phyloP scores from a whole-genome alignment of 2,113 vertebrate genomes.

The Mystacornis crossleyi region DNA sequence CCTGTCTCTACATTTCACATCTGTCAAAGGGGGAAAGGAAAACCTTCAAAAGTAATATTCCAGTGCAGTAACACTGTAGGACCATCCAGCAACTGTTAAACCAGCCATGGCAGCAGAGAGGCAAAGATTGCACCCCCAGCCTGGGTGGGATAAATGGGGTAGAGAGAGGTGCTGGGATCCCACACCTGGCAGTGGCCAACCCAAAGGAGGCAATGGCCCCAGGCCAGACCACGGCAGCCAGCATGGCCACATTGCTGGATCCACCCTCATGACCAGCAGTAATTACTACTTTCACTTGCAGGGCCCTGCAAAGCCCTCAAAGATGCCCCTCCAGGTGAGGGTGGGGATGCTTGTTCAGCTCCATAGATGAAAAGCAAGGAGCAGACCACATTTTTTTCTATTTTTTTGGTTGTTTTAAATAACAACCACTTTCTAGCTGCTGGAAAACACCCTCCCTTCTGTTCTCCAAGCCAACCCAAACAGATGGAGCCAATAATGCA shows the following conservation, averaged over 20 bases:
- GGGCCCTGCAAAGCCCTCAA: not conserved
- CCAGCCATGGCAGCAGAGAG: rapidly evolving
- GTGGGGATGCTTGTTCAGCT: not conserved
- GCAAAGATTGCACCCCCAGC: not conserved
- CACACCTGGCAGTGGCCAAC: not conserved
- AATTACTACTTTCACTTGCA: conserved; percentile 4
- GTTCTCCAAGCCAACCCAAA: conserved; percentile 8
- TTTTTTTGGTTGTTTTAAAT: conserved; percentile 23
- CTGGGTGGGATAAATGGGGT: not conserved
- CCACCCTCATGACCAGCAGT: conserved; percentile 30
- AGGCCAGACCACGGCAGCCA: conserved; percentile 22
- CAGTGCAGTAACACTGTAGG: not conserved
- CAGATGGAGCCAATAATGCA: not conserved
- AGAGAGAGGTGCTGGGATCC: not conserved
- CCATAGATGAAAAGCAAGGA: not conserved
- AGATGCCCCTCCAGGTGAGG: conserved; percentile 32
- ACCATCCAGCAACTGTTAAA: not conserved
- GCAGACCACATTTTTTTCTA: not conserved
- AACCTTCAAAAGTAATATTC: not conserved
- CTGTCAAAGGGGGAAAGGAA: not conserved
- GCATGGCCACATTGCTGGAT: not conserved
- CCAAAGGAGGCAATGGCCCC: not conserved
- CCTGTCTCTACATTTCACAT: not conserved
- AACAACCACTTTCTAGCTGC: not conserved
- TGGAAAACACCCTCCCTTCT: conserved; percentile 44